Conservation (phyloP, 92 coral and sea anemone genomes). For the Porites evermanni region DNA sequence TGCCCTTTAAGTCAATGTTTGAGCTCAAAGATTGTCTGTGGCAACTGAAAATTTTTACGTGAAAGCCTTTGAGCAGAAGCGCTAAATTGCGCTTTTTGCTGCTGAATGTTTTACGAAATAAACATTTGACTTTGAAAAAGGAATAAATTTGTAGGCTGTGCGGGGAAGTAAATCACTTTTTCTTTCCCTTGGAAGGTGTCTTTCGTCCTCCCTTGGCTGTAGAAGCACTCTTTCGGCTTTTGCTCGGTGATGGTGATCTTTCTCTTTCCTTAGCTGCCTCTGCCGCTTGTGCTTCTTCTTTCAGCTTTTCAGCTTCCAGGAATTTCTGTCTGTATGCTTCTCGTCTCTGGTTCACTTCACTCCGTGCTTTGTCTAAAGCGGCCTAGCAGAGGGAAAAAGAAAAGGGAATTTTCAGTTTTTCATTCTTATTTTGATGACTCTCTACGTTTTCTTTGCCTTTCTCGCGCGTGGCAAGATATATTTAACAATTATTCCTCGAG, state of each 20-base stretch:
- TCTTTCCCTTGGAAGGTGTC: constrained; percentile 85
- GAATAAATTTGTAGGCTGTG: not conserved
- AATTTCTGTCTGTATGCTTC: constrained; percentile 97
- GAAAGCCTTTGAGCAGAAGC: not conserved
- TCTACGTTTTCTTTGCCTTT: not conserved
- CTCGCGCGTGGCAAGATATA: too few species aligned
- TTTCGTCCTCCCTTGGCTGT: constrained; percentile 92
- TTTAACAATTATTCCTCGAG: too few species aligned
- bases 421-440: not conserved
- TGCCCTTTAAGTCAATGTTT: not conserved
- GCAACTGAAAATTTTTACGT: not conserved
- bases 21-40: not conserved
- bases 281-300: constrained; percentile 89
- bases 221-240: constrained; percentile 84
- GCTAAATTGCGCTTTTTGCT: not conserved
- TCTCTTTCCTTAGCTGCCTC: constrained; percentile 80
- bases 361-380: constrained; percentile 91
- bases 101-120: not conserved
- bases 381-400: constrained; percentile 59
- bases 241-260: constrained; percentile 91
- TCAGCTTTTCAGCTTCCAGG: constrained; percentile 86
- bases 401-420: not conserved
- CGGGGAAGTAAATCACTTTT: constrained; percentile 55
- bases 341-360: constrained; percentile 85
- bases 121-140: not conserved